A percentile compares a stretch with the other conserved stretches of the same genome.
Evolutionary conservation across 2,113 vertebrate species (phyloP).

Genomic region (Conger conger): DNA sequence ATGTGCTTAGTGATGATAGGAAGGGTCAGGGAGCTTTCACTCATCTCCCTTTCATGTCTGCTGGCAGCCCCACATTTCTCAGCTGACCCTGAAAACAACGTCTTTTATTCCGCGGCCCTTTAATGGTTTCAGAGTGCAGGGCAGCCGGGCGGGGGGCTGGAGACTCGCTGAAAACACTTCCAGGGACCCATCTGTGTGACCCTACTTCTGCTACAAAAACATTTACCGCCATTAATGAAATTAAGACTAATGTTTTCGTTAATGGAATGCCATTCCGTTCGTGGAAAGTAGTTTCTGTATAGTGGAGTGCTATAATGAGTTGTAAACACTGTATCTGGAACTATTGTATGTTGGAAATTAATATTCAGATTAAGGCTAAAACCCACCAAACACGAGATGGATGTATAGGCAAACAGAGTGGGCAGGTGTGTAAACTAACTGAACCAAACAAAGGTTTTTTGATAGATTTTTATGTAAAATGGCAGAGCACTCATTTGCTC

Average conservation of each 20-base stretch:
- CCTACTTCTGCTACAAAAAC: neutral
- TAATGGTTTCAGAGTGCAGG: constrained; percentile 36
- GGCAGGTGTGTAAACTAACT: no score
- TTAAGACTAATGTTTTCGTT: neutral
- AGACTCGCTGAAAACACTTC: constrained; percentile 1
- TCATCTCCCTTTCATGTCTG: constrained; percentile 36
- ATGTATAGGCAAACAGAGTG: no score
- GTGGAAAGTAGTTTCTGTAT: no score
- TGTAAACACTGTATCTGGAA: no score
- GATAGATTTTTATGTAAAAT: no score
- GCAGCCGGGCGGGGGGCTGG: neutral
- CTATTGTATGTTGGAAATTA: no score
- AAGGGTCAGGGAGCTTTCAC: constrained; percentile 32
- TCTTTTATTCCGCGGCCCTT: constrained; percentile 39
- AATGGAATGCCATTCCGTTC: neutral
- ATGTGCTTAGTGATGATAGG: constrained; percentile 35
- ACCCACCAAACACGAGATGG: no score
- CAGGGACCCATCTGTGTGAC: neutral
- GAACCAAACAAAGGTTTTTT: no score
- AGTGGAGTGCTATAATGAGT: no score
- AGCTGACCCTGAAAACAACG: constrained; percentile 37
- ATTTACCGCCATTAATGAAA: neutral
- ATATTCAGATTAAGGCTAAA: no score
- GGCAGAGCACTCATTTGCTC: no score
- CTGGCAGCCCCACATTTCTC: constrained; percentile 37